Base-by-base conservation (phyloP, 2,797 vertebrate genomes). In the Dendrocincla fuliginosa region DNA sequence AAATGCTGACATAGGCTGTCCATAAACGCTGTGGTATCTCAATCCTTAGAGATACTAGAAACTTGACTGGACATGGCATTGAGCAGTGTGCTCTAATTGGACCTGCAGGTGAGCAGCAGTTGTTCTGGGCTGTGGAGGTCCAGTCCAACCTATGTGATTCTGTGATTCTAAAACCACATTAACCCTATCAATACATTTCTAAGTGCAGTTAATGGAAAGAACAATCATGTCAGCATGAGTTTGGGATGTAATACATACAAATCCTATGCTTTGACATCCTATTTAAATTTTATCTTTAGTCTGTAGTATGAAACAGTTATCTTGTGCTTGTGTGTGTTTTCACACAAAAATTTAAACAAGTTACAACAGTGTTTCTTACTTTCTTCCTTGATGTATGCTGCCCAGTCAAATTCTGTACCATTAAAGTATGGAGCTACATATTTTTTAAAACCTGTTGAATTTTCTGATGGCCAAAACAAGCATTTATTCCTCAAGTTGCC, bases 401-500 rank as follows among this genome's bases (percentile, higher is more conserved):
- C 95, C 98, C 98, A 98, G 39, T 94, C 55, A 11, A 97, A 71
- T 7, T 46, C 5, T 0, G 67, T 91, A 8, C 25, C 59, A 71
- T 96, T 92, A 5, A 84, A 96, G 57, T 95, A 95, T 1, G 88
- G 41, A 70, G 14, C 18, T 46, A 95, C 4, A 1, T 27, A 83
- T 97, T 95, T 16, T 73, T 97, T 94, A 94, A 89, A 87, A 68
- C 57, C 57, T 3, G 93, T 90, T 84, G 83, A 65, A 68, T 97
- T 98, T 78, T 16, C 13, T 52, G 95, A 9, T 1, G 97, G 91
- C 37, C 69, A 84, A 24, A 30, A 47, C 35, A 99, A 24, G 96
- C 99, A 99, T 92, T 99, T 99, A 24, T 99, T 95, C 94, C 89
- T 98, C 82, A 99, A 96, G 88, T 98, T 96, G 42, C 99, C 99